These are phyloP conservation scores for Bombus balteatus DNA, from an alignment of 1,140 invertebrate genomes.

Conservation along the genomic window DNA sequence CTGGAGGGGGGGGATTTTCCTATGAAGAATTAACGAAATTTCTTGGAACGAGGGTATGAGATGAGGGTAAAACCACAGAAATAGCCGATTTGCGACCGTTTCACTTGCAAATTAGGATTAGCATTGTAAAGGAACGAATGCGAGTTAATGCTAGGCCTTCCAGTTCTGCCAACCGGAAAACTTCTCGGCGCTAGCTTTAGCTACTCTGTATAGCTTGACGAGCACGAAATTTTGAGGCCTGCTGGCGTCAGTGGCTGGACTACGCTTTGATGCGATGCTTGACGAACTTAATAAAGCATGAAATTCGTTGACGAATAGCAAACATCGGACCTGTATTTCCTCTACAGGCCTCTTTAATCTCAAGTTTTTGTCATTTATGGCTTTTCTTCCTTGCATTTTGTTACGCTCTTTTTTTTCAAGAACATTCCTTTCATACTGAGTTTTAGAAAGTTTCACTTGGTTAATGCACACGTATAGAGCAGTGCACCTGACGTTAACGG, in stretches of 20 bases:
- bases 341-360: background rate
- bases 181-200: background rate
- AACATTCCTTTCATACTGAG: background rate
- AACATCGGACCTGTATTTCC: background rate
- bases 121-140: constrained; percentile 49
- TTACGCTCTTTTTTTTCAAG: background rate
- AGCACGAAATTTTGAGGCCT: background rate
- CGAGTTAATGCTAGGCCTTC: background rate
- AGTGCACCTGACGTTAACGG: background rate
- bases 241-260: no score
- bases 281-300: constrained; percentile 23
- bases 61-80: background rate
- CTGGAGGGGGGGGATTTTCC: background rate
- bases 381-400: background rate
- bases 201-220: background rate
- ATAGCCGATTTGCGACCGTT: constrained; percentile 28
- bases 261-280: background rate
- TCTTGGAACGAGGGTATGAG: background rate
- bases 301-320: constrained; percentile 15
- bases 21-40: constrained; percentile 39
- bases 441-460: background rate
- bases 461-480: background rate
- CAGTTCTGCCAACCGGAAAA: background rate
- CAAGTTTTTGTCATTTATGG: background rate
- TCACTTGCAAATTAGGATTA: constrained; percentile 65